phyloP scores from a whole-genome alignment of 2,113 vertebrate species.

The Platichthys stellatus region DNA sequence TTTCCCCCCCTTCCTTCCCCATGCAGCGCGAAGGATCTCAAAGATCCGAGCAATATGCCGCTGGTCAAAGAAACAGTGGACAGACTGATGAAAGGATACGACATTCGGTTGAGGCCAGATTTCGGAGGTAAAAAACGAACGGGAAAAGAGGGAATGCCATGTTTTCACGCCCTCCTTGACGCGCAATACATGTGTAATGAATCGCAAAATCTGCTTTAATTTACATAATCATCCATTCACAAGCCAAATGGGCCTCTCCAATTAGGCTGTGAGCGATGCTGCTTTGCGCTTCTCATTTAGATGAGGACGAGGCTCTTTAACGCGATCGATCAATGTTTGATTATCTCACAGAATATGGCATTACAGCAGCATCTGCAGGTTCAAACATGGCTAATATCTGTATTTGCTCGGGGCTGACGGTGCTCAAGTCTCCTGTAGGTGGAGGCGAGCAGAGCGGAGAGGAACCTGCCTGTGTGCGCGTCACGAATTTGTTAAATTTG shows the following conservation, averaged over 20 bases:
- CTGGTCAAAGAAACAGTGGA: slow-evolving; percentile 99
- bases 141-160: slow-evolving; percentile 63
- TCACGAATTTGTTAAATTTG: slow-evolving; percentile 78
- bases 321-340: slow-evolving; percentile 68
- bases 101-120: slow-evolving; percentile 99
- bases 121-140: slow-evolving; percentile 91
- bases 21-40: slow-evolving; percentile 85
- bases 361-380: slow-evolving; percentile 36
- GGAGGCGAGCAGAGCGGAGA: slow-evolving; percentile 47
- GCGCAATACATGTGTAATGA: slow-evolving; percentile 78
- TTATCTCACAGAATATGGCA: slow-evolving; percentile 50
- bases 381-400: slow-evolving; percentile 3
- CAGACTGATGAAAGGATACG: slow-evolving; percentile 99
- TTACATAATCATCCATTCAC: slow-evolving; percentile 70
- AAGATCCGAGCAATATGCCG: slow-evolving; percentile 99
- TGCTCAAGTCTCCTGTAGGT: slow-evolving; percentile 52
- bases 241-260: slow-evolving; percentile 59
- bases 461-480: slow-evolving; percentile 49
- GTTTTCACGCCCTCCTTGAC: slow-evolving; percentile 75
- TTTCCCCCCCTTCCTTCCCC: slow-evolving; percentile 19
- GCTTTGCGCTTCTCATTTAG: slow-evolving; percentile 56
- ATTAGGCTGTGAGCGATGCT: slow-evolving; percentile 54
- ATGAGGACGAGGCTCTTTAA: slow-evolving; percentile 51
- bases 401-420: neutral
- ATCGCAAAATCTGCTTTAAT: slow-evolving; percentile 76